A percentile compares a stretch with the other conserved stretches of the same genome.
phyloP scores from a whole-genome alignment of 2,113 vertebrate genomes.

The Amia ocellicauda region DNA sequence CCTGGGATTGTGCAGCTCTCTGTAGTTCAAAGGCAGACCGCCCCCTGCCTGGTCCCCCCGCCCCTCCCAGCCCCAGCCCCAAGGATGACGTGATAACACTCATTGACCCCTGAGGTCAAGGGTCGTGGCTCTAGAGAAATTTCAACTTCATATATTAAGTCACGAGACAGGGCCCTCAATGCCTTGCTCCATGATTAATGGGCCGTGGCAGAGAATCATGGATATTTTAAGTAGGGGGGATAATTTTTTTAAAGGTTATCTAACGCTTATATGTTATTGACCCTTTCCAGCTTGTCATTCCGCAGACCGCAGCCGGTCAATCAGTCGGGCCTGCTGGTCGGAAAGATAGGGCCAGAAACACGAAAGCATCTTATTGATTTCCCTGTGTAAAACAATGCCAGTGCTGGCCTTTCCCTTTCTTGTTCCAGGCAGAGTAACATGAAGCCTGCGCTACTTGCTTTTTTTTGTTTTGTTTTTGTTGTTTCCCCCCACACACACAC shows the following conservation, averaged over 20 bases:
- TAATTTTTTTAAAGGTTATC: constrained; percentile 26
- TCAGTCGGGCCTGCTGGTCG: constrained; percentile 8
- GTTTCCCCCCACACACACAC: background rate
- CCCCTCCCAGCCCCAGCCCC: too few relatives aligned
- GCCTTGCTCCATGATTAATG: constrained; percentile 23
- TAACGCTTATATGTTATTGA: constrained; percentile 15
- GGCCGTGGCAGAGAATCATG: constrained; percentile 8
- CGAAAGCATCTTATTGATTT: constrained; percentile 7
- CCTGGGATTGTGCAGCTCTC: constrained; percentile 2
- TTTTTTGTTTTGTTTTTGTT: background rate
- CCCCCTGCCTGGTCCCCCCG: background rate
- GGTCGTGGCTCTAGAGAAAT: constrained; percentile 23
- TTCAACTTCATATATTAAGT: constrained; percentile 19
- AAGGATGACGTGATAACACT: constrained; percentile 5
- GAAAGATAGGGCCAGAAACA: constrained; percentile 9
- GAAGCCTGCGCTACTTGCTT: background rate
- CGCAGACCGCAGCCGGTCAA: constrained; percentile 4
- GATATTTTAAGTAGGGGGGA: constrained; percentile 2
- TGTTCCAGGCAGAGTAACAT: background rate
- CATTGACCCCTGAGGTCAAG: constrained; percentile 11
- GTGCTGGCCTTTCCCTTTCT: too few relatives aligned
- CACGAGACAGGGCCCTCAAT: constrained; percentile 9
- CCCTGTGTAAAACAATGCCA: constrained; percentile 18
- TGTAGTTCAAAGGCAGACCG: constrained; percentile 19
- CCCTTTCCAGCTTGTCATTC: constrained; percentile 1